These are phyloP conservation scores for Cryptocephalus primarius DNA, from an alignment of 2,888 invertebrate genomes.

Conservation along the genomic window DNA sequence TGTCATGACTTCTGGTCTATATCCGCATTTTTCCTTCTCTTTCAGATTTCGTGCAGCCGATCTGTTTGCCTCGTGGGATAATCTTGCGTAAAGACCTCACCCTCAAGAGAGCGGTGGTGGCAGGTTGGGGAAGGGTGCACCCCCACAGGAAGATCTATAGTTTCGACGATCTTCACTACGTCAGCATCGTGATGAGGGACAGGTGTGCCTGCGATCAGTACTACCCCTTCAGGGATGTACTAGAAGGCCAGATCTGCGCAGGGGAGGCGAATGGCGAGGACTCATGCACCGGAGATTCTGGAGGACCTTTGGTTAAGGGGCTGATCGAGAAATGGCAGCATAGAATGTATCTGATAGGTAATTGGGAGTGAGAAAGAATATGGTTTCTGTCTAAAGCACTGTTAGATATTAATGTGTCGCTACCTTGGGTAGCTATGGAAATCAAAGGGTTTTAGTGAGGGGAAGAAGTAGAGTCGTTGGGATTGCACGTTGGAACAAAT, in stretches of 20 bases:
- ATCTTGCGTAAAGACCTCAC: slow-evolving; percentile 24
- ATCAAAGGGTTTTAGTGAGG: too few species aligned
- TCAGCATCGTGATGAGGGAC: slow-evolving; percentile 8
- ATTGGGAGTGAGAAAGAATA: too few species aligned
- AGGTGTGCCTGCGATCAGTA: slow-evolving; percentile 6
- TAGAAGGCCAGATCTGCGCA: slow-evolving; percentile 6
- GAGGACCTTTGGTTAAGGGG: slow-evolving; percentile 46
- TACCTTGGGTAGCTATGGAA: too few species aligned
- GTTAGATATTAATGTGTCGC: too few species aligned
- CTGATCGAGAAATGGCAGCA: neutral
- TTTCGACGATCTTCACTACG: slow-evolving; percentile 7
- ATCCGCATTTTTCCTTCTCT: neutral
- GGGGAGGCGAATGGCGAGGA: slow-evolving; percentile 37
- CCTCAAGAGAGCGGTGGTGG: slow-evolving; percentile 39
- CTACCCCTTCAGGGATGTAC: slow-evolving; percentile 4
- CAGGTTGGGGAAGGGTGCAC: slow-evolving; percentile 38
- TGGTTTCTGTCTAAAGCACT: neutral
- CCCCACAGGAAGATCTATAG: slow-evolving; percentile 3
- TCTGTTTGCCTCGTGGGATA: slow-evolving; percentile 42
- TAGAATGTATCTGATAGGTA: neutral
- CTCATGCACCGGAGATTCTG: slow-evolving; percentile 52
- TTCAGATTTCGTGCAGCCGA: slow-evolving; percentile 45
- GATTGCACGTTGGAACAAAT: too few species aligned
- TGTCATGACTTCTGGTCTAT: too few species aligned
- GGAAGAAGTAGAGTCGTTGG: too few species aligned